Evolutionary conservation across 2,113 vertebrate species (phyloP), one percentile per base, ranked within the genome.

Genomic region (Pao palembangensis): DNA sequence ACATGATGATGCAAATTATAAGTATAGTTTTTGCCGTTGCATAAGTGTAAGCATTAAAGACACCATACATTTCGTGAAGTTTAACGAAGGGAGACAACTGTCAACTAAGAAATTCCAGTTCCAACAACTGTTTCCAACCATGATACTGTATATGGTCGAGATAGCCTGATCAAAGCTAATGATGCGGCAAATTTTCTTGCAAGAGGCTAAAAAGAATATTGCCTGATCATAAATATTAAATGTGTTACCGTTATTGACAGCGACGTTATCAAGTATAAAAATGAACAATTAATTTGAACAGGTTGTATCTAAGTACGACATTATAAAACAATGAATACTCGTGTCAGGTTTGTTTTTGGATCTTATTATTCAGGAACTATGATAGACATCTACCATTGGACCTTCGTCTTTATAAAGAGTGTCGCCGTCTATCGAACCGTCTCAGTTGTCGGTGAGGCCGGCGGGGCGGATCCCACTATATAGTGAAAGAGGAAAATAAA

Each of bases 401-500:
- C 84, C 82, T 81, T 78, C 58, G 64, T 59, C 73, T 78, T 87
- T 88, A 91, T 91, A 92, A 91, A 91, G 88, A 80, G 71, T 84
- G 79, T 73, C 81, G 81, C 73, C 65, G 69, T 77, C 81, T 64
- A 60, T 76, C 67, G 67, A 63, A 82, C 86, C 63, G 76, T 89
- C 91, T 92, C 90, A 92, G 89, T 91, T 91, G 89, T 91, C 89
- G 90, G 90, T 90, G 89, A 91, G 90, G 90, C 91, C 88, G 91
- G 89, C 89, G 88, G 91, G 91, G 91, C 89, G 90, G 89, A 91
- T 91, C 91, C 86, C 83, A 86, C 76, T 70, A 16, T 61, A 80
- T 64, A 79, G 69, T 81, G 17, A 76, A 85, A 82, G 34, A 87
- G 49, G 34, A 80, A 86, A 81, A 78, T 75, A 88, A 87, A 88